phyloP scores from a whole-genome alignment of 2,113 vertebrate genomes.

The Aspiorhynchus laticeps region DNA sequence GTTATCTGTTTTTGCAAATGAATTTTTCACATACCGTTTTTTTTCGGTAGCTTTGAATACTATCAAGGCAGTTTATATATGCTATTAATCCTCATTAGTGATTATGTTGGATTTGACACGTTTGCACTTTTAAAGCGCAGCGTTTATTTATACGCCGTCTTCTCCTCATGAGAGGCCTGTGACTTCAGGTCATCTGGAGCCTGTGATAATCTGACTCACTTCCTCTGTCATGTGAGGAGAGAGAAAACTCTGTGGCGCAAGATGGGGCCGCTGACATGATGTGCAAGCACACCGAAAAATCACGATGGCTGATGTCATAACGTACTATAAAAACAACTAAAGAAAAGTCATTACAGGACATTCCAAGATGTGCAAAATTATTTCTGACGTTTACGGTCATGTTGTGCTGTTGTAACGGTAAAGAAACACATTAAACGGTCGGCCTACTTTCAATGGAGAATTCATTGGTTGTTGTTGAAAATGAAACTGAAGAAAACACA shows the following conservation, averaged over 20 bases:
- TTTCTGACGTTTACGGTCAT: not conserved
- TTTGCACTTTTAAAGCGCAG: constrained; percentile 40
- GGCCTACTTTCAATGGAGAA: not conserved
- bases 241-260: constrained; percentile 9
- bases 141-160: constrained; percentile 15
- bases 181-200: constrained; percentile 45
- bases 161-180: constrained; percentile 37
- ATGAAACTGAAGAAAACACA: not conserved
- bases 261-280: not conserved
- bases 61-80: not conserved
- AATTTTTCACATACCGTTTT: too few relatives aligned
- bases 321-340: not conserved
- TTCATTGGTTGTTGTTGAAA: not conserved
- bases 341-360: not conserved
- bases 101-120: not conserved
- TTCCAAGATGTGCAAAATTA: not conserved
- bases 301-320: not conserved
- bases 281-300: constrained; percentile 2
- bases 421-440: not conserved
- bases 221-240: constrained; percentile 53
- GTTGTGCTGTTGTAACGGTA: not conserved
- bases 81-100: not conserved
- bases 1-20: too few relatives aligned
- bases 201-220: constrained; percentile 49
- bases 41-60: too few relatives aligned